Evolutionary conservation across 2,113 vertebrate genomes (phyloP).

Genomic region (Tamias sibiricus): DNA sequence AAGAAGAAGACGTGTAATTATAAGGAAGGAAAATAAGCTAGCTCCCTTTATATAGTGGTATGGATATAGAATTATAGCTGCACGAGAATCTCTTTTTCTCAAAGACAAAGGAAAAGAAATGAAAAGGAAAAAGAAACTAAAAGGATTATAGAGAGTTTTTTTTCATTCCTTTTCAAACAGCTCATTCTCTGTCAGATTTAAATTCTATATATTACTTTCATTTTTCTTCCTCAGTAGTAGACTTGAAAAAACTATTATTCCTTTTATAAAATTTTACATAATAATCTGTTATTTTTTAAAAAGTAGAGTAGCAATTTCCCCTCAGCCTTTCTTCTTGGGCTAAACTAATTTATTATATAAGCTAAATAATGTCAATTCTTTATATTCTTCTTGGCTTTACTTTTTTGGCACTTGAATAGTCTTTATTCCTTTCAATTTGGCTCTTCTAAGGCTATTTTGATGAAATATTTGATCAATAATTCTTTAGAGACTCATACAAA

Average conservation of each 20-base stretch:
- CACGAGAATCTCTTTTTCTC: background rate
- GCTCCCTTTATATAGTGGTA: background rate
- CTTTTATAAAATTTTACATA: background rate
- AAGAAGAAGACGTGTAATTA: background rate
- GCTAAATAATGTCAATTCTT: conserved; percentile 32
- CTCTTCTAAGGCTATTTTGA: conserved; percentile 54
- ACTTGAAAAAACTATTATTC: conserved; percentile 2
- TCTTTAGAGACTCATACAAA: conserved; percentile 53
- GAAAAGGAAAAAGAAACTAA: background rate
- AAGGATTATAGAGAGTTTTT: background rate
- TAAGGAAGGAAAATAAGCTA: background rate
- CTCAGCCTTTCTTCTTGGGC: background rate
- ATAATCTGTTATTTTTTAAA: background rate
- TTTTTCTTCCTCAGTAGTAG: background rate
- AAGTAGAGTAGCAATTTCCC: background rate
- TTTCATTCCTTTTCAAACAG: background rate
- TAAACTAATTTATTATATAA: conserved; percentile 55
- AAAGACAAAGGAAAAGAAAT: background rate
- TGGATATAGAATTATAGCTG: background rate
- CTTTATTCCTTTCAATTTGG: conserved; percentile 55
- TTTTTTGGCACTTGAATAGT: conserved; percentile 12
- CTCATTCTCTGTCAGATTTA: background rate
- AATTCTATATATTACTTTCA: background rate
- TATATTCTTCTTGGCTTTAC: conserved; percentile 8
- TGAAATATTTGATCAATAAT: conserved; percentile 52